These are phyloP conservation scores for Neoniphon sammara DNA, from an alignment of 2,797 vertebrate genomes.

Conservation along the genomic window DNA sequence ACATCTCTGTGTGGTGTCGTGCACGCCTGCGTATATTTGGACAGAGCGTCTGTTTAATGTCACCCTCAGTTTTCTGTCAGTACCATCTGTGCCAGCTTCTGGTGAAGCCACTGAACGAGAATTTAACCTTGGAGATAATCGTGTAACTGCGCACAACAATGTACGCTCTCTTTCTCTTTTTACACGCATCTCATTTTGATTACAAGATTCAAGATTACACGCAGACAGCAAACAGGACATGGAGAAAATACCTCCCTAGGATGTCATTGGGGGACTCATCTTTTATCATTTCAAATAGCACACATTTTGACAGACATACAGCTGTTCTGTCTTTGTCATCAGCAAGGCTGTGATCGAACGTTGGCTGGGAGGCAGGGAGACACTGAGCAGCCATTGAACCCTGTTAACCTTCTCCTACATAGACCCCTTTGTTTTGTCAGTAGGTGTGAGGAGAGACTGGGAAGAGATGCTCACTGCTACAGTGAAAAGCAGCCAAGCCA, in stretches of 20 bases:
- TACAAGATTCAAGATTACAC: background rate
- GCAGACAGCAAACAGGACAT: background rate
- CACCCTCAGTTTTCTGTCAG: constrained; percentile 19
- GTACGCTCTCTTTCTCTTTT: background rate
- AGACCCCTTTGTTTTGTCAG: too few relatives aligned
- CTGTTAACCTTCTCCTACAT: too few relatives aligned
- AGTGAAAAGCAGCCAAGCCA: too few relatives aligned
- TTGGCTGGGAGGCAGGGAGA: too few relatives aligned
- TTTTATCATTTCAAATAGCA: too few relatives aligned
- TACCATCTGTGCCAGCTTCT: background rate
- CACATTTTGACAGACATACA: too few relatives aligned
- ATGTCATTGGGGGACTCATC: too few relatives aligned
- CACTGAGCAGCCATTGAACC: too few relatives aligned
- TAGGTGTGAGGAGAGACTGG: too few relatives aligned
- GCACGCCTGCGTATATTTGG: constrained; percentile 46
- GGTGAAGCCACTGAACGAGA: background rate
- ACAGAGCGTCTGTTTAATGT: constrained; percentile 30
- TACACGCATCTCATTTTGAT: background rate
- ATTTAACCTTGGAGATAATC: background rate
- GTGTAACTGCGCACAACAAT: background rate
- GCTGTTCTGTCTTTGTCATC: too few relatives aligned
- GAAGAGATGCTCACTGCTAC: too few relatives aligned
- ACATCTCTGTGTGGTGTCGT: constrained; percentile 14
- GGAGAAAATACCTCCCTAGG: background rate
- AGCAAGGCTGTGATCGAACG: too few relatives aligned